Evolutionary conservation across 1,140 invertebrate species (phyloP).

Genomic region (Grapholita molesta): DNA sequence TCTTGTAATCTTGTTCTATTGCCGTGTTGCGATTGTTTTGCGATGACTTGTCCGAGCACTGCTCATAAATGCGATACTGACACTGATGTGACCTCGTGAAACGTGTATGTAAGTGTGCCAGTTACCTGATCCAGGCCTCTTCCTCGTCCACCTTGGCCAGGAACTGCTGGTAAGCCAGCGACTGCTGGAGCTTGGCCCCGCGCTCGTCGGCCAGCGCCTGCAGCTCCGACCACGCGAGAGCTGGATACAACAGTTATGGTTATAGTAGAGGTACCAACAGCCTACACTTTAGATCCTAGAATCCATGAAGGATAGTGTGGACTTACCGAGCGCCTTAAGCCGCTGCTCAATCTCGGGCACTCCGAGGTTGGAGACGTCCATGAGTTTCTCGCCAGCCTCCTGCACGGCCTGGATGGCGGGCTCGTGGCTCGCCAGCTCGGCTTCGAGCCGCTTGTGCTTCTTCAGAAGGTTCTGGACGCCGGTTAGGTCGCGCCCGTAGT

Average conservation of each 20-base stretch:
- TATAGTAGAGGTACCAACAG: no score
- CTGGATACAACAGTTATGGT: slow-evolving; percentile 40
- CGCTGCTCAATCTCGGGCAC: slow-evolving; percentile 97
- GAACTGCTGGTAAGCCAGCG: slow-evolving; percentile 97
- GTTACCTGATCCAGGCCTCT: slow-evolving; percentile 95
- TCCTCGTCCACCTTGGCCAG: slow-evolving; percentile 99
- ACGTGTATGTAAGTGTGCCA: neutral
- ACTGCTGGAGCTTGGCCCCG: slow-evolving; percentile 96
- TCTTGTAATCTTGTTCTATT: no score
- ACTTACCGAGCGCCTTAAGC: slow-evolving; percentile 82
- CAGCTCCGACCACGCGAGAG: slow-evolving; percentile 93
- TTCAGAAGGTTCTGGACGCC: slow-evolving; percentile 99
- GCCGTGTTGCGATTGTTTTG: no score
- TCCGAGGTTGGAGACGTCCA: slow-evolving; percentile 97
- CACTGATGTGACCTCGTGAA: no score
- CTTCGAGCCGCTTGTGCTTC: slow-evolving; percentile 98
- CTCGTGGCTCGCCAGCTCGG: slow-evolving; percentile 97
- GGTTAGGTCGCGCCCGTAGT: slow-evolving; percentile 98
- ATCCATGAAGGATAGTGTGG: neutral
- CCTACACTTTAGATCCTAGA: no score
- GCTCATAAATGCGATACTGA: no score
- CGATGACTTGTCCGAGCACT: no score
- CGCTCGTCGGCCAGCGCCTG: slow-evolving; percentile 92
- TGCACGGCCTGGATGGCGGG: slow-evolving; percentile 98
- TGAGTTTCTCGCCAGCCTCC: slow-evolving; percentile 96